Conservation (phyloP, 1,140 invertebrate species). For the Diuraphis noxia region DNA sequence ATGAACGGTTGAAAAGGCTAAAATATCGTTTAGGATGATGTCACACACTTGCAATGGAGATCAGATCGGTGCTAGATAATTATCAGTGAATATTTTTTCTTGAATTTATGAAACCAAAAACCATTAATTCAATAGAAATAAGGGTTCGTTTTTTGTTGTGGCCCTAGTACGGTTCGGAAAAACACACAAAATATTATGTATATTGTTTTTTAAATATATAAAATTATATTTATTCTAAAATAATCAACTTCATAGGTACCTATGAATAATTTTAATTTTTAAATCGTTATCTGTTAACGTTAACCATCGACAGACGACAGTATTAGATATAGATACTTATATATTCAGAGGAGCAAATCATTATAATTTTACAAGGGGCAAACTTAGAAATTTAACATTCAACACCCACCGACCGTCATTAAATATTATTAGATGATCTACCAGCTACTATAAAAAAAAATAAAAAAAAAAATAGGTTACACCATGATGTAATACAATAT, state of each 20-base stretch:
- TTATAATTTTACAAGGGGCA: too few relatives aligned
- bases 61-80: neutral
- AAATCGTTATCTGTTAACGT: neutral
- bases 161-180: too few relatives aligned
- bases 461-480: too few relatives aligned
- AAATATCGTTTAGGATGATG: neutral
- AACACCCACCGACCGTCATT: too few relatives aligned
- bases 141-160: neutral
- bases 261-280: neutral
- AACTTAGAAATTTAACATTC: too few relatives aligned
- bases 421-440: too few relatives aligned
- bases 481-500: too few relatives aligned
- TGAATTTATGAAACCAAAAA: neutral
- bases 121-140: neutral
- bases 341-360: too few relatives aligned
- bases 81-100: neutral
- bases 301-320: too few relatives aligned
- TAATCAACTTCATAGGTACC: neutral
- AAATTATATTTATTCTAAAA: neutral
- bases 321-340: neutral
- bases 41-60: neutral
- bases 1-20: neutral
- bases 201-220: too few relatives aligned
- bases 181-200: too few relatives aligned
- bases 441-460: too few relatives aligned